Conservation (phyloP, 1,140 invertebrate species). For the Sweltsa coloradensis region DNA sequence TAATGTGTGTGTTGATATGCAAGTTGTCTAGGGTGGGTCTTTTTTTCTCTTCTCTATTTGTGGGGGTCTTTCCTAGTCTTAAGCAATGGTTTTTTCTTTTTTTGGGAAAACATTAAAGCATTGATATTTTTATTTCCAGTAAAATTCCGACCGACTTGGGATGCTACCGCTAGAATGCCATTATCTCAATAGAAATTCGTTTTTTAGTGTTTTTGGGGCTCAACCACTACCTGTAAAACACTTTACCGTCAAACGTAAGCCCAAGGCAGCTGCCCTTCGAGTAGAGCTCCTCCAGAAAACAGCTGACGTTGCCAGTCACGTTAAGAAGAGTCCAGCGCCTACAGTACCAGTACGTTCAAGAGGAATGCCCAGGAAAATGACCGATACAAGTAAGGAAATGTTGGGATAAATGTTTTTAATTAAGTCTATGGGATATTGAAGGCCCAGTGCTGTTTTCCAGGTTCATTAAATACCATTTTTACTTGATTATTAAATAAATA, state of each 20-base stretch:
- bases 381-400: conserved; percentile 85
- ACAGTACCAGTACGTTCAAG: conserved; percentile 82
- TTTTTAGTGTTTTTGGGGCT: conserved; percentile 67
- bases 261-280: conserved; percentile 83
- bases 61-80: too few species aligned
- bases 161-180: conserved; percentile 92
- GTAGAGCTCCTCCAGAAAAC: conserved; percentile 87
- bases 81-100: too few species aligned
- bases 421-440: too few species aligned
- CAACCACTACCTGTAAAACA: conserved; percentile 55
- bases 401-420: too few species aligned
- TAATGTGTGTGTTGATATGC: too few species aligned
- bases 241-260: conserved; percentile 88
- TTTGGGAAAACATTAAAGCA: too few species aligned
- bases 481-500: too few species aligned
- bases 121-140: conserved; percentile 33
- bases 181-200: conserved; percentile 88
- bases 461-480: too few species aligned
- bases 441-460: too few species aligned
- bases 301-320: conserved; percentile 71
- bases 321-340: conserved; percentile 78
- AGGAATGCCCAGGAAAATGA: conserved; percentile 94
- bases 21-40: too few species aligned
- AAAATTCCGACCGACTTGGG: conserved; percentile 70
- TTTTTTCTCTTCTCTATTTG: too few species aligned